phyloP scores from a whole-genome alignment of 2,113 vertebrate species.

The Pterocles orientalis region DNA sequence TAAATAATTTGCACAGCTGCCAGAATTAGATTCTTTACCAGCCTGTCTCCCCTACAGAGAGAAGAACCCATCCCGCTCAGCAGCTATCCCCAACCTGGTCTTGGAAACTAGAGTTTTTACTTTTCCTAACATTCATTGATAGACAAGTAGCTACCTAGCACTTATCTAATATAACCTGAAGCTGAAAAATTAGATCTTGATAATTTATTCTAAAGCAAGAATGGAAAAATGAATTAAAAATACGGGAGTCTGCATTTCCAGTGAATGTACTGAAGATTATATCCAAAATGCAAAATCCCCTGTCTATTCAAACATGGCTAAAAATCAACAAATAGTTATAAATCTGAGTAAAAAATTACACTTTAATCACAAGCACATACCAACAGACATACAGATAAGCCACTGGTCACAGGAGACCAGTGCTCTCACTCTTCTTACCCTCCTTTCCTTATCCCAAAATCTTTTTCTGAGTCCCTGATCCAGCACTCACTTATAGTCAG shows the following conservation, averaged over 20 bases:
- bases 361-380: background rate
- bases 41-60: background rate
- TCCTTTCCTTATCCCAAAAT: background rate
- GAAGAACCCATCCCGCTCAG: background rate
- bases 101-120: background rate
- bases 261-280: background rate
- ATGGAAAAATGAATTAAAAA: background rate
- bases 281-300: background rate
- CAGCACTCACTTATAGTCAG: background rate
- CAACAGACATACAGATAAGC: background rate
- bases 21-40: background rate
- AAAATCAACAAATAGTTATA: background rate
- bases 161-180: background rate
- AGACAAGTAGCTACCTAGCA: background rate
- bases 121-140: background rate
- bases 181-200: background rate
- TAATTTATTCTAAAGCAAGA: background rate
- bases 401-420: background rate
- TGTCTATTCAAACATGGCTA: rapidly evolving
- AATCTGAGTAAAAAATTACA: background rate
- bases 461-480: background rate
- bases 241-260: background rate
- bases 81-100: background rate
- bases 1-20: conserved; percentile 15
- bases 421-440: background rate